These are phyloP conservation scores for Anaspis maculata DNA, from an alignment of 2,888 invertebrate species.

Conservation along the genomic window DNA sequence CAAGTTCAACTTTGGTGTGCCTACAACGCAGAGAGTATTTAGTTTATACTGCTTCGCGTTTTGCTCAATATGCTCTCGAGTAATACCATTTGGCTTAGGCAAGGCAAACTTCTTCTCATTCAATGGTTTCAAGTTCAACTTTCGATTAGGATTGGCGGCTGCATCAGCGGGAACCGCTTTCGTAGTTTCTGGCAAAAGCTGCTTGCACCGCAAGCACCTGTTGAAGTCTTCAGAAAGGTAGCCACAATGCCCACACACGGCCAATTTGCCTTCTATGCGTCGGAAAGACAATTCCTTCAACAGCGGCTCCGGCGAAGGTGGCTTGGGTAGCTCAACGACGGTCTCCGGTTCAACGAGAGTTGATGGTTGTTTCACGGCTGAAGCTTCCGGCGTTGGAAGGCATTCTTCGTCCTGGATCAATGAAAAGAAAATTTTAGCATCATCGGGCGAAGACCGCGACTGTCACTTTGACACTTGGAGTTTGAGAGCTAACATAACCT, in stretches of 20 bases:
- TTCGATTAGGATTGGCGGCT: too few species aligned
- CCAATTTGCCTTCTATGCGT: conserved; percentile 62
- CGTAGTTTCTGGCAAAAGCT: conserved; percentile 63
- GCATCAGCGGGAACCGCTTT: conserved; percentile 43
- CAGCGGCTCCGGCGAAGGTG: conserved; percentile 47
- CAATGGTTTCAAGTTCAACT: conserved; percentile 7
- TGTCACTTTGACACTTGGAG: too few species aligned
- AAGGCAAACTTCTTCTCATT: conserved; percentile 6
- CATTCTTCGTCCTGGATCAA: too few species aligned
- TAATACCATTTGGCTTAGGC: conserved; percentile 12
- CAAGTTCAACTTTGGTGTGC: conserved; percentile 12
- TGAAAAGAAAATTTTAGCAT: too few species aligned
- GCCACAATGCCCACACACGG: conserved; percentile 75
- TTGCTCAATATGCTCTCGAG: too few species aligned
- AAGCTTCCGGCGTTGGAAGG: not conserved
- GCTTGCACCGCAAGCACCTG: conserved; percentile 65
- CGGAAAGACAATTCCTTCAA: conserved; percentile 46
- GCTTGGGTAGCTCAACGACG: too few species aligned
- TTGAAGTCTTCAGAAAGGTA: conserved; percentile 71
- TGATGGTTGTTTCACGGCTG: conserved; percentile 3
- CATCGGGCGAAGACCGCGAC: too few species aligned
- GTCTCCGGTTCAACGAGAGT: too few species aligned
- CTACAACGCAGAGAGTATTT: too few species aligned
- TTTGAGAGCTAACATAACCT: too few species aligned
- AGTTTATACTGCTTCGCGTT: too few species aligned